Base-by-base conservation (phyloP, 2,797 vertebrate genomes). In the Telmatherina bonti region DNA sequence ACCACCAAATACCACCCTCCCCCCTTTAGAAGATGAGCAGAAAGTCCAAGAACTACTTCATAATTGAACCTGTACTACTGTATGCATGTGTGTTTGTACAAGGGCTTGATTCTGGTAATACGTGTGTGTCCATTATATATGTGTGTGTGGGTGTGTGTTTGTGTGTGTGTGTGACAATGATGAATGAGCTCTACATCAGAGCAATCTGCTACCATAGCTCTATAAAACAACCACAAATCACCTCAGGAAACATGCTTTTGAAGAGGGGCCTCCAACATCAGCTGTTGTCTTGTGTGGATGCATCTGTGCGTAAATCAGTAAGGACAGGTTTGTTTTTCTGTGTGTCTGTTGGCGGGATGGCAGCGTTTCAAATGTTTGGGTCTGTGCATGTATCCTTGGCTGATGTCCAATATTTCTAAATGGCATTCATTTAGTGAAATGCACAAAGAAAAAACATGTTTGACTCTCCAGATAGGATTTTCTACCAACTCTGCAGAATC, bases 191-290 rank as follows among this genome's bases (percentile, higher is more conserved):
- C 74, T 59, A 86, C 82, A 85, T 86, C 70, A 75, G 66, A 81
- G 83, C 89, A 91, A 87, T 90, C 90, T 90, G 83, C 82, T 84
- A 59, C 38, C 81, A 82, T 53, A 22, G 75, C 84, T 88, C 78
- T 68, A 84, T 84, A 67, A 82, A 91, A 81, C 72, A 78, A 84
- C 79, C 78, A 79, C 86, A 86, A 77, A 86, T 91, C 85, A 88
- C 89, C 83, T 81, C 68, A 73, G 89, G 85, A 89, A 88, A 88
- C 81, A 72, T 68, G 68, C 72, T 88, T 82, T 81, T 85, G 76
- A 84, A 81, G 73, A n/a, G 82, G 63, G 53, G n/a, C 45, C 72
- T 64, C 63, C 63, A 30, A 49, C 70, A 75, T 87, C 85, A 85
- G 68, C 67, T 70, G 72, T 43, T 82, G 78, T 78, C 81, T 68